Base-by-base conservation (phyloP, 2,888 invertebrate genomes). In the Cecidostiba fungosa region DNA sequence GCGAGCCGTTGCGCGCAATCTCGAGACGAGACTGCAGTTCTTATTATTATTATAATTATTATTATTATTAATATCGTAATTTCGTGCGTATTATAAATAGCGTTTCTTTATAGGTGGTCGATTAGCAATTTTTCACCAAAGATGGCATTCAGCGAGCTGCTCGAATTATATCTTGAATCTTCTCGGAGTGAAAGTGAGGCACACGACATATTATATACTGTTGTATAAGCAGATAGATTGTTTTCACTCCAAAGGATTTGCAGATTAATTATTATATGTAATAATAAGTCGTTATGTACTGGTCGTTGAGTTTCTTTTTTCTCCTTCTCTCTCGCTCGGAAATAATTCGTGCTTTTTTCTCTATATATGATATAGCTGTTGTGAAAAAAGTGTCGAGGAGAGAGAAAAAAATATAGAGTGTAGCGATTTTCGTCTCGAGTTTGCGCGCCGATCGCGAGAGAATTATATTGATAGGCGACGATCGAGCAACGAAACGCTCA, bases 1-100 rank as follows among this genome's bases (percentile, higher is more conserved):
- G 62, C 47, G 78, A 84, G 26, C 86, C 87, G 90, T 91, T 91
- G 91, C 91, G 91, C 91, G 91, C 91, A 92, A 91, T 89, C 90
- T 91, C 89, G 89, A 89, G 87, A 88, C 87, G 83, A 85, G 86
- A 72, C 43, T 74, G 62, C 69, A 50, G 39, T 12, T 23, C 54
- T 10, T 54, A n/a, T 54, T 59, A 72, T 69, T 54, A 69, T 32
- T 79, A 80, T 19, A 23, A 19, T 32, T 72, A 72, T 36, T 50
- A 62, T 62, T 26, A 62, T 66, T 16, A 66, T 62, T 62, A 62
- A 26, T 26, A 62, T 66, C 14, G 66, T 66, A 29, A 26, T 29
- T 66, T 59, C 54, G 39, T 50, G 59, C 39, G 43, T 66, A 16
- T 77, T 66, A 16, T 77, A 77, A 1, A 32, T 79, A 79, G 70